phyloP scores from a whole-genome alignment of 1,140 invertebrate species.

The Anagrus nilaparvatae region DNA sequence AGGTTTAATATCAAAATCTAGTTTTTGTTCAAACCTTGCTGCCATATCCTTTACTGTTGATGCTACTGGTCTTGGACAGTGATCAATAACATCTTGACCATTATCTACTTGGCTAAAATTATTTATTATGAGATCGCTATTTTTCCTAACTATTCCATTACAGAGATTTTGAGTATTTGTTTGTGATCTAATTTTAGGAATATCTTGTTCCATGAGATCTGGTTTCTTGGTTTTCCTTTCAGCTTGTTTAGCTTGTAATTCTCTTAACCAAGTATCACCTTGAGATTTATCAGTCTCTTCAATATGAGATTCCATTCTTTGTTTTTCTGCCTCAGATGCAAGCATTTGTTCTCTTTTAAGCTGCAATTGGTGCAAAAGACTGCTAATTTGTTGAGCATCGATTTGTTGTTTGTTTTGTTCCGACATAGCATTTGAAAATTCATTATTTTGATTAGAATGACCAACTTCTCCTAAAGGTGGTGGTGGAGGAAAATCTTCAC shows the following conservation, averaged over 20 bases:
- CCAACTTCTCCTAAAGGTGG: slow-evolving; percentile 64
- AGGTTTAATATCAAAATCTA: slow-evolving; percentile 4
- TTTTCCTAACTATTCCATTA: slow-evolving; percentile 28
- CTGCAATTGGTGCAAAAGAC: slow-evolving; percentile 62
- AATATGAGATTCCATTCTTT: slow-evolving; percentile 17
- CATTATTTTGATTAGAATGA: slow-evolving; percentile 43
- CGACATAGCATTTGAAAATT: slow-evolving; percentile 18
- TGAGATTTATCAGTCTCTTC: slow-evolving; percentile 37
- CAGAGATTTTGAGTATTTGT: slow-evolving; percentile 14
- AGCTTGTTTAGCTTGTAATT: slow-evolving; percentile 67
- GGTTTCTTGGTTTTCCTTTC: slow-evolving; percentile 51
- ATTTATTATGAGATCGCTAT: slow-evolving; percentile 37
- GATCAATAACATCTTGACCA: slow-evolving; percentile 34
- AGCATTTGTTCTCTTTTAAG: slow-evolving; percentile 64
- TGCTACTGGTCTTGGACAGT: slow-evolving; percentile 27
- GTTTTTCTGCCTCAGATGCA: slow-evolving; percentile 37
- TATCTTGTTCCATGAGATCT: slow-evolving; percentile 26
- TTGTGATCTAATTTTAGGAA: slow-evolving; percentile 22
- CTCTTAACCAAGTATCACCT: slow-evolving; percentile 61
- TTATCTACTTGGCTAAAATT: slow-evolving; percentile 13
- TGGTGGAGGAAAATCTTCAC: slow-evolving; percentile 81
- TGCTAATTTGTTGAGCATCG: slow-evolving; percentile 41
- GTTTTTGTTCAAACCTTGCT: slow-evolving; percentile 65
- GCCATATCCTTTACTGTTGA: slow-evolving; percentile 68
- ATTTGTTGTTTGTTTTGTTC: slow-evolving; percentile 17